These are phyloP conservation scores for Argyresthia goedartella DNA, from an alignment of 2,888 invertebrate genomes.

Conservation along the genomic window DNA sequence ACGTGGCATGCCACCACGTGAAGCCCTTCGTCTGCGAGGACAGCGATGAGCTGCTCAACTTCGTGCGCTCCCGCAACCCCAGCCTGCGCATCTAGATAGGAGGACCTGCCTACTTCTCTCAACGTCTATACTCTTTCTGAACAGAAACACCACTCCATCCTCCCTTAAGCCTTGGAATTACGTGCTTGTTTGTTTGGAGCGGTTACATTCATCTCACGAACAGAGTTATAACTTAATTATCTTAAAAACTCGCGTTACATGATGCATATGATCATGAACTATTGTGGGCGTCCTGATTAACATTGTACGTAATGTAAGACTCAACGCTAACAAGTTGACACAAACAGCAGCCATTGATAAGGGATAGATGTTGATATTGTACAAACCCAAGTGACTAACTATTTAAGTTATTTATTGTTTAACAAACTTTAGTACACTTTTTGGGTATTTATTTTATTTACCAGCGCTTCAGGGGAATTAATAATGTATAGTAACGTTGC, in stretches of 20 bases:
- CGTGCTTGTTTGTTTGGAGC: neutral
- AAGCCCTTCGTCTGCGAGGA: constrained; percentile 93
- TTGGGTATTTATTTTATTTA: neutral
- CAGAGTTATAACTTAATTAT: no score
- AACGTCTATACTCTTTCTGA: neutral
- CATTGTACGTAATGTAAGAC: no score
- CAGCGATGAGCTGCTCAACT: constrained; percentile 90
- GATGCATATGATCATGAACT: no score
- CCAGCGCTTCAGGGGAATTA: no score
- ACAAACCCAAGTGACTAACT: constrained; percentile 57
- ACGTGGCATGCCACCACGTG: constrained; percentile 88
- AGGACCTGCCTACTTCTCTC: constrained; percentile 2
- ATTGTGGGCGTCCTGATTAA: no score
- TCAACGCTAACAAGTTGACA: neutral
- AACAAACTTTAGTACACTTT: constrained; percentile 12
- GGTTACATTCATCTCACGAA: no score
- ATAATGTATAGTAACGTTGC: no score
- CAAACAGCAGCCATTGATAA: neutral
- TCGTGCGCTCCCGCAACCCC: constrained; percentile 90
- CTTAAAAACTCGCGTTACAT: no score
- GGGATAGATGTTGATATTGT: constrained; percentile 28
- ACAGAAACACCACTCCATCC: neutral
- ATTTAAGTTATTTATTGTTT: constrained; percentile 61
- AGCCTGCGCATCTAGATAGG: constrained; percentile 79
- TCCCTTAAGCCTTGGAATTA: neutral